A percentile compares a stretch with the other conserved stretches of the same genome.
phyloP scores from a whole-genome alignment of 2,797 vertebrate genomes.

The Simalia tracyae region DNA sequence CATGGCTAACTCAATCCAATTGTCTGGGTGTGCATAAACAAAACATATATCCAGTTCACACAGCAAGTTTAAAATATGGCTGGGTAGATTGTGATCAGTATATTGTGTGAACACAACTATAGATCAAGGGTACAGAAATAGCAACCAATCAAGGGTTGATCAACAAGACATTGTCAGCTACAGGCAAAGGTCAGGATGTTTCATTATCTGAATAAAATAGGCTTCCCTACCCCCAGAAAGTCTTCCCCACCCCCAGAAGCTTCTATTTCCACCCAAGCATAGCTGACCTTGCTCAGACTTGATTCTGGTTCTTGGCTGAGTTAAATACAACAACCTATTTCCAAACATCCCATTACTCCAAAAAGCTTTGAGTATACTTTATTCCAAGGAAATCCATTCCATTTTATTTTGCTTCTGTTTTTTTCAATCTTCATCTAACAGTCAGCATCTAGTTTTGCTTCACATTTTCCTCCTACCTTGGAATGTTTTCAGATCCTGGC shows the following conservation, averaged over 20 bases:
- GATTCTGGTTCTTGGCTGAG: background rate
- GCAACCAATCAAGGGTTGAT: background rate
- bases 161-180: background rate
- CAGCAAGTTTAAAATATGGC: background rate
- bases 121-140: background rate
- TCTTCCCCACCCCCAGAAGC: background rate
- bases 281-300: background rate
- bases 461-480: background rate
- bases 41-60: background rate
- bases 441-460: background rate
- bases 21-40: background rate
- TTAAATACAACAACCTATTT: background rate
- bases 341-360: background rate
- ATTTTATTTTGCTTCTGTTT: background rate
- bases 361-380: background rate
- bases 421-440: background rate
- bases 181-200: background rate
- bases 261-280: background rate
- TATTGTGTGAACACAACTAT: background rate
- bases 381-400: background rate
- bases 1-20: background rate
- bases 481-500: background rate
- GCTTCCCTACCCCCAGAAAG: background rate
- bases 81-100: background rate
- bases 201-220: background rate